These are phyloP conservation scores for Sinocyclocheilus rhinocerous DNA, from an alignment of 2,113 vertebrate genomes.

Conservation along the genomic window DNA sequence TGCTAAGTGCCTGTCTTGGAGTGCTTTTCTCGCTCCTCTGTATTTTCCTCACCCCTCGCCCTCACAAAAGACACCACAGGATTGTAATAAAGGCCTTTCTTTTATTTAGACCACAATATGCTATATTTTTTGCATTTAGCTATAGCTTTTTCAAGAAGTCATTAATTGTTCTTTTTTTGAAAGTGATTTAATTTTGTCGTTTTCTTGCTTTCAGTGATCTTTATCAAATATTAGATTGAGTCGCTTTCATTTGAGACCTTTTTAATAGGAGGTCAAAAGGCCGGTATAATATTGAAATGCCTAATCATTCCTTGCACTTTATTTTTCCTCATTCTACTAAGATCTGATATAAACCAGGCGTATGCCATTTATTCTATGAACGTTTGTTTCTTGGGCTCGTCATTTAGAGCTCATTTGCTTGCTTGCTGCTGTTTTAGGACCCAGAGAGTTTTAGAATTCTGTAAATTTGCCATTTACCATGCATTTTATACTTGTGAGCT, in stretches of 20 bases:
- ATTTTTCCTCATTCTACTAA: constrained; percentile 65
- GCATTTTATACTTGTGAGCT: constrained; percentile 25
- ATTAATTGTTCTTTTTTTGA: not conserved
- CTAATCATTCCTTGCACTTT: constrained; percentile 79
- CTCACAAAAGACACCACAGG: constrained; percentile 48
- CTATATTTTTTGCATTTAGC: constrained; percentile 52
- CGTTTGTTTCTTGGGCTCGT: not conserved
- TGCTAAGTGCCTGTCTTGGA: constrained; percentile 73
- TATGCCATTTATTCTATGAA: not conserved
- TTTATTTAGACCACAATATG: constrained; percentile 54
- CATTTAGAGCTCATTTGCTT: not conserved
- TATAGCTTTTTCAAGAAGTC: constrained; percentile 46
- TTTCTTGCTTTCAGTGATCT: constrained; percentile 19
- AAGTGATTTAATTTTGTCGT: constrained; percentile 22
- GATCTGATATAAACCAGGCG: constrained; percentile 34
- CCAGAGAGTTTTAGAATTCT: constrained; percentile 26
- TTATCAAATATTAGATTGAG: constrained; percentile 25
- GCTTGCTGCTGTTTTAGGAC: constrained; percentile 26
- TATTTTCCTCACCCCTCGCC: not conserved
- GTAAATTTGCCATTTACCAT: constrained; percentile 22
- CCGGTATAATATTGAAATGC: constrained; percentile 59
- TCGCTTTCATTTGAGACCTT: constrained; percentile 31
- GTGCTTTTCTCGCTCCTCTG: constrained; percentile 48
- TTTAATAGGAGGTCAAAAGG: constrained; percentile 63
- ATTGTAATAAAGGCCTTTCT: constrained; percentile 62